Evolutionary conservation across 2,888 invertebrate species (phyloP).

Genomic region (Polylopha cassiicola): DNA sequence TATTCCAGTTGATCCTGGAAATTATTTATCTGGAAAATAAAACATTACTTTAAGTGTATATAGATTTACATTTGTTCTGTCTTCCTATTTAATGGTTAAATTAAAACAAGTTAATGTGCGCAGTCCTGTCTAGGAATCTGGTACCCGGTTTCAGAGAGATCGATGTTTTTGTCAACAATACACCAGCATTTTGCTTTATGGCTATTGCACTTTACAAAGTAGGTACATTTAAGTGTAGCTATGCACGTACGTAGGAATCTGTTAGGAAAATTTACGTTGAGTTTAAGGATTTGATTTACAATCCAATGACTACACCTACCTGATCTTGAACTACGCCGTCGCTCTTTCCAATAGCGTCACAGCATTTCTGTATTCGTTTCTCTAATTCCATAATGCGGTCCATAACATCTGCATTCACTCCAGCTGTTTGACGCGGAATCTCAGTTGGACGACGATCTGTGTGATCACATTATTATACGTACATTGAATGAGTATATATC

Average conservation of each 20-base stretch:
- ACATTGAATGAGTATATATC: no score
- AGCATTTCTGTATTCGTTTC: constrained; percentile 47
- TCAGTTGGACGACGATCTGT: no score
- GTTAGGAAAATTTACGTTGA: no score
- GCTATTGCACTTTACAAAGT: no score
- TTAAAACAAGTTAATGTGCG: neutral
- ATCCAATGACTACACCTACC: constrained; percentile 30
- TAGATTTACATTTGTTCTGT: neutral
- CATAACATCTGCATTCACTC: constrained; percentile 27
- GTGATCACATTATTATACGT: no score
- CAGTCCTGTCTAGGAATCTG: no score
- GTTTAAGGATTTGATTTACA: no score
- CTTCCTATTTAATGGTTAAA: neutral
- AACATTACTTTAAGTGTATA: constrained; percentile 1
- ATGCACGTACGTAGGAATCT: no score
- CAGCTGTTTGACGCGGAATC: neutral
- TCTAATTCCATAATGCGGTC: constrained; percentile 47
- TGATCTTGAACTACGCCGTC: constrained; percentile 45
- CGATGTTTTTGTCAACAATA: no score
- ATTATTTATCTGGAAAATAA: constrained; percentile 53
- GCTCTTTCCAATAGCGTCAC: constrained; percentile 41
- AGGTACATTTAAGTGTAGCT: no score
- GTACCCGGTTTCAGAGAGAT: no score
- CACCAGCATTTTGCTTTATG: no score
- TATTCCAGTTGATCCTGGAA: constrained; percentile 70